Percentiles rank a stretch among this genome's conserved stretches.
Conservation (phyloP, 2,797 vertebrate genomes). For the Nannoperca australis region DNA sequence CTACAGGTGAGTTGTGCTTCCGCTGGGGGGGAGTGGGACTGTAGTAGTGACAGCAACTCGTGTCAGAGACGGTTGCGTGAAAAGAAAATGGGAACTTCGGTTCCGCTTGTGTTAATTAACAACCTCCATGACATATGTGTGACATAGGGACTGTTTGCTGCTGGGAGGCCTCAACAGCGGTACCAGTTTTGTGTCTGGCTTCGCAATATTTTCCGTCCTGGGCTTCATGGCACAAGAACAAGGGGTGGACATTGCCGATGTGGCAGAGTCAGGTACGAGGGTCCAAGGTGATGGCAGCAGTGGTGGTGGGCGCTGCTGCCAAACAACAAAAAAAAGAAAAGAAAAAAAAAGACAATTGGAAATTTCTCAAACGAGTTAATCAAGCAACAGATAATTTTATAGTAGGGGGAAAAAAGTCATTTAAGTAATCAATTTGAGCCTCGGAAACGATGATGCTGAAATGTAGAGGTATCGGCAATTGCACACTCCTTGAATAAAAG, state of each 20-base stretch:
- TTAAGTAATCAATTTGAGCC: conserved; percentile 15
- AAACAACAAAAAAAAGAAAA: conserved; percentile 70
- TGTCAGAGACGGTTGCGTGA: conserved; percentile 80
- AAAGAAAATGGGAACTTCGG: conserved; percentile 90
- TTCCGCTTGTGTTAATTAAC: conserved; percentile 92
- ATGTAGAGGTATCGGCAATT: conserved; percentile 78
- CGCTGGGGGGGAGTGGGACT: conserved; percentile 60
- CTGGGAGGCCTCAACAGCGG: conserved; percentile 99
- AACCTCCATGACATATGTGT: conserved; percentile 98
- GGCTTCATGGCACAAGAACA: conserved; percentile 99
- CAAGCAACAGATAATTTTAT: conserved; percentile 26
- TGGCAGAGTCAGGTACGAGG: conserved; percentile 99
- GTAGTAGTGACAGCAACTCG: conserved; percentile 77
- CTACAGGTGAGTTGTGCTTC: conserved; percentile 91
- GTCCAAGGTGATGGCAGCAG: conserved; percentile 87
- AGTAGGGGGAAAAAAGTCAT: conserved; percentile 6
- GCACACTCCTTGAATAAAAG: conserved; percentile 78
- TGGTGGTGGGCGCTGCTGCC: conserved; percentile 95
- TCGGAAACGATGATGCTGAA: conserved; percentile 68
- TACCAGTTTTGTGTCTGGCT: conserved; percentile 99
- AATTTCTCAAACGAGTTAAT: conserved; percentile 32
- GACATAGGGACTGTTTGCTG: conserved; percentile 99
- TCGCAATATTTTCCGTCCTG: conserved; percentile 99
- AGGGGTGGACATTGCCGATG: conserved; percentile 99
- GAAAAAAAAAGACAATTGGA: conserved; percentile 67